These are phyloP conservation scores for Meteorus sp. DNA, from an alignment of 1,140 invertebrate genomes.

Conservation along the genomic window DNA sequence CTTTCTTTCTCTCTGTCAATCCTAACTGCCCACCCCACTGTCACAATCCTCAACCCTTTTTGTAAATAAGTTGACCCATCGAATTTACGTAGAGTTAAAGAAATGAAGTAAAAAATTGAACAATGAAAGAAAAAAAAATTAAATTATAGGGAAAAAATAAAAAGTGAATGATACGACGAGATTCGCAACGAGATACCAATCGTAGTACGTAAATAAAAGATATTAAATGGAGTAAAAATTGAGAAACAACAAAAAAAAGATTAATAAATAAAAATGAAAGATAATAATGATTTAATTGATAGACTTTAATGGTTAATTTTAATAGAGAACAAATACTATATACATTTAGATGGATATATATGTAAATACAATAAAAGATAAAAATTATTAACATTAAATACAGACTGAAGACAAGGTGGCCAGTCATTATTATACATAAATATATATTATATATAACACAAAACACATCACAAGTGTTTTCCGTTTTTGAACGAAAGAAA, in stretches of 20 bases:
- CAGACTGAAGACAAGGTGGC: conserved; percentile 17
- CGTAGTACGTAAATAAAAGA: conserved; percentile 38
- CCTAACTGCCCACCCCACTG: conserved; percentile 4
- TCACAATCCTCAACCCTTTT: not conserved
- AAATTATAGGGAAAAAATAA: not conserved
- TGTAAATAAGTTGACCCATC: conserved; percentile 23
- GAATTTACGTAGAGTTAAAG: conserved; percentile 20
- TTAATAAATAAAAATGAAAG: conserved; percentile 3
- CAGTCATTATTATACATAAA: conserved; percentile 19
- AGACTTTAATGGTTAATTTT: conserved; percentile 22
- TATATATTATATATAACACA: conserved; percentile 23
- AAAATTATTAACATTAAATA: conserved; percentile 24
- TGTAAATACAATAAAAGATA: conserved; percentile 35
- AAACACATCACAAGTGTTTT: too few relatives aligned
- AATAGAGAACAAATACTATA: conserved; percentile 30
- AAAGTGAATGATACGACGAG: not conserved
- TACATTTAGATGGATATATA: conserved; percentile 43
- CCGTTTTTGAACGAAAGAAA: conserved; percentile 24
- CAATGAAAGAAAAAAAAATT: not conserved
- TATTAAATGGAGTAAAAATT: conserved; percentile 15
- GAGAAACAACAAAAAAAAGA: not conserved
- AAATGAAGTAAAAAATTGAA: conserved; percentile 8
- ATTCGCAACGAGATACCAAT: conserved; percentile 18
- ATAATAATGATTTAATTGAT: conserved; percentile 9
- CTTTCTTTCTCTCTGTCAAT: conserved; percentile 5